Evolutionary conservation across 53 echinoderm and acorn worm genomes (phyloP), one percentile per base, ranked within the genome.

Genomic region (Astropecten irregularis): DNA sequence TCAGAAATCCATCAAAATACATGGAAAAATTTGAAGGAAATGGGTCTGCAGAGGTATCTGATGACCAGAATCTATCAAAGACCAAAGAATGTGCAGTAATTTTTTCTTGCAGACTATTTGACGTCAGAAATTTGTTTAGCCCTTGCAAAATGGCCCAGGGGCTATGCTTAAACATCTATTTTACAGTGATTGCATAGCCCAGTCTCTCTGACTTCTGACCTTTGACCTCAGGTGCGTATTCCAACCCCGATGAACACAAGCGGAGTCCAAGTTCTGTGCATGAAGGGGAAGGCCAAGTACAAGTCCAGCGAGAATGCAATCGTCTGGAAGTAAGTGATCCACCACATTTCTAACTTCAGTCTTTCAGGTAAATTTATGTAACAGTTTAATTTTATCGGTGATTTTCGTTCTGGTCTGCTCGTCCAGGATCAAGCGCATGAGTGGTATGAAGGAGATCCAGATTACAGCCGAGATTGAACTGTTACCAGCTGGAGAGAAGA

Each of bases 371-470:
- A 59, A 28, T 9, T 26, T 3, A 2, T 68, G 3, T 40, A 14
- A 5, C 14, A 8, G 20, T 65, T 25, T 27, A 65, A 27, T 14
- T 33, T 65, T 29, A 19, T 33, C n/a, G 30, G n/a, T 13, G 23
- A 21, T 69, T 25, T 49, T 49, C 33, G 9, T 25, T 2, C 0
- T 52, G 13, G 13, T 32, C 64, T 66, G 76, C 26, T 25, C 38
- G 13, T 20, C 2, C 32, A 95, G 95, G 86, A 97, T 97, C 85
- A 97, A 97, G 88, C 81, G 99, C 26, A 94, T 97, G 92, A 94
- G 99, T 51, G 99, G 99, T 4, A 94, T 97, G 99, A 97, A 97
- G 81, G 99, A 97, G 85, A 85, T 92, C n/a, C 99, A 94, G 88
- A 94, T 94, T 58, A 94, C 94, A 32, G 99, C 99, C 32, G 99